Evolutionary conservation across 2,797 vertebrate genomes (phyloP).

Genomic region (Prunella strophiata): DNA sequence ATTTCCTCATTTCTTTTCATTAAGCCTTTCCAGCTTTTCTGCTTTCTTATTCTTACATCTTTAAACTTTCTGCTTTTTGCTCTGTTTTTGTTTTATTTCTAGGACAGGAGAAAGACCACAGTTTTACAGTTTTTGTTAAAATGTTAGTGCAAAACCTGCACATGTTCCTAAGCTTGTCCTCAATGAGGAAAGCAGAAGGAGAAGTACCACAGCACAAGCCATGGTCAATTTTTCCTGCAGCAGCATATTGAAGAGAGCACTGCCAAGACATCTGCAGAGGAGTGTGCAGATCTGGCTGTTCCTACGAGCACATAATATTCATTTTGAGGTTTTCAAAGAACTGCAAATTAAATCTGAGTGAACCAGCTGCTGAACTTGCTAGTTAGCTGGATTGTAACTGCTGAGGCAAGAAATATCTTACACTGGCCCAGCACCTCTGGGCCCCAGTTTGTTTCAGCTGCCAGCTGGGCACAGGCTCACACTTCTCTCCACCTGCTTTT

Average conservation of each 20-base stretch:
- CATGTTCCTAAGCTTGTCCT: neutral
- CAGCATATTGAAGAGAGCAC: neutral
- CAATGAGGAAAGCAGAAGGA: slow-evolving; percentile 1
- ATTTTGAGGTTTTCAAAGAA: slow-evolving; percentile 25
- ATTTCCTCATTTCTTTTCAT: neutral
- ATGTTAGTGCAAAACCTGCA: fast-evolving
- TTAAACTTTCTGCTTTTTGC: neutral
- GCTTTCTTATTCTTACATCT: neutral
- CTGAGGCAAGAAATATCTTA: neutral
- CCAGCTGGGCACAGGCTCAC: neutral
- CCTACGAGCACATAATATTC: neutral
- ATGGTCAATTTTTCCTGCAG: neutral
- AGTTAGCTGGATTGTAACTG: neutral
- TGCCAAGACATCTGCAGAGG: slow-evolving; percentile 28
- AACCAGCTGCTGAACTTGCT: neutral
- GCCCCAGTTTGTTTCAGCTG: neutral
- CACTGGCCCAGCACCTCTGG: neutral
- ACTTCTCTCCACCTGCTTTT: neutral
- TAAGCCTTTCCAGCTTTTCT: neutral
- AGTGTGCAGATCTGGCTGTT: slow-evolving; percentile 5
- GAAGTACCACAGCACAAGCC: neutral
- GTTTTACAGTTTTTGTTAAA: neutral
- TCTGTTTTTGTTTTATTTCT: neutral
- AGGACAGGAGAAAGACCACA: neutral
- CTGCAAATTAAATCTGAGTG: slow-evolving; percentile 2